phyloP scores from a whole-genome alignment of 2,888 invertebrate genomes.

The Zygaena filipendulae region DNA sequence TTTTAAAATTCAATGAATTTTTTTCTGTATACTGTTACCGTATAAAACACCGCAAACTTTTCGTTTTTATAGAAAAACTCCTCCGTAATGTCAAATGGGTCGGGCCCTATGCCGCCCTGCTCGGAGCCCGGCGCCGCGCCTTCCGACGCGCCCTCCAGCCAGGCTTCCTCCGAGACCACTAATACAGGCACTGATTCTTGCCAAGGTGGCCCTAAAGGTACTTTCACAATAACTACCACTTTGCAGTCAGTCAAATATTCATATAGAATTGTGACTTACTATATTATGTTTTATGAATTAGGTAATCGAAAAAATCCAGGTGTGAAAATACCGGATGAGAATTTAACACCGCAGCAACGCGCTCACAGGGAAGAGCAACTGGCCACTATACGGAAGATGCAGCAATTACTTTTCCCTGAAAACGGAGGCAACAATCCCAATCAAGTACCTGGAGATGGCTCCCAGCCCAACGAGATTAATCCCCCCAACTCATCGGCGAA shows the following conservation, averaged over 20 bases:
- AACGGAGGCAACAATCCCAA: constrained; percentile 53
- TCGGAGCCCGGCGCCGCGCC: constrained; percentile 34
- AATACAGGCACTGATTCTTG: constrained; percentile 25
- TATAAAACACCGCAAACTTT: not conserved
- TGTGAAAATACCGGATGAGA: constrained; percentile 95
- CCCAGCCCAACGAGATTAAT: constrained; percentile 42
- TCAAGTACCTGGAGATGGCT: constrained; percentile 35
- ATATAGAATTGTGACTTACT: too few species aligned
- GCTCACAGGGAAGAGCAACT: constrained; percentile 94
- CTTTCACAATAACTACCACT: constrained; percentile 1
- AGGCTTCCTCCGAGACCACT: constrained; percentile 18
- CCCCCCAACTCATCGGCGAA: constrained; percentile 49
- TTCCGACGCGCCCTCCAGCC: constrained; percentile 17
- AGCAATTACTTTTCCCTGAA: constrained; percentile 92
- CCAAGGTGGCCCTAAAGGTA: constrained; percentile 56
- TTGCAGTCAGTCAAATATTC: too few species aligned
- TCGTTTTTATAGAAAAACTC: constrained; percentile 50
- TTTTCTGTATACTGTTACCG: not conserved
- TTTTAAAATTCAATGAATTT: constrained; percentile 2
- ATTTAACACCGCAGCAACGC: constrained; percentile 94
- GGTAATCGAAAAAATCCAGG: too few species aligned
- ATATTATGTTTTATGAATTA: too few species aligned
- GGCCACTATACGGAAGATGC: constrained; percentile 91
- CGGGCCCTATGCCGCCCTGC: constrained; percentile 43
- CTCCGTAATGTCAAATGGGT: constrained; percentile 61